A percentile compares a stretch with the other conserved stretches of the same genome.
Conservation (phyloP, 2,113 vertebrate genomes). For the Lichenostomus cassidix region DNA sequence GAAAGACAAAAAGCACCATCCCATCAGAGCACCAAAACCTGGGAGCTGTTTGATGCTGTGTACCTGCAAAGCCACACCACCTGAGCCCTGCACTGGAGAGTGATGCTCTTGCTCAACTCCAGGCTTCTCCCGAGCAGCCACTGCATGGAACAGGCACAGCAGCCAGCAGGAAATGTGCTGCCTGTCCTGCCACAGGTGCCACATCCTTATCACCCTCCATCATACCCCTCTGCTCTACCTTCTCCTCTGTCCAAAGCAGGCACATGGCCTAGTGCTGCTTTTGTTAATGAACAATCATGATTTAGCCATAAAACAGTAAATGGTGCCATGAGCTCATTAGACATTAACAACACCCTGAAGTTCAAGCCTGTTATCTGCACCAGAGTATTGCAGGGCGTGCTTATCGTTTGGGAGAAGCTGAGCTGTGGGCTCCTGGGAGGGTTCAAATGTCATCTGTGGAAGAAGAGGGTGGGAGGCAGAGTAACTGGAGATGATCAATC, state of each 20-base stretch:
- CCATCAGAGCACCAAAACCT: not conserved
- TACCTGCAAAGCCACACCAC: not conserved
- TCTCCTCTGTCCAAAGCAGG: not conserved
- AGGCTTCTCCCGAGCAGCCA: not conserved
- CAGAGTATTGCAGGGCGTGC: not conserved
- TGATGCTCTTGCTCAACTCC: not conserved
- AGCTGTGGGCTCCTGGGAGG: not conserved
- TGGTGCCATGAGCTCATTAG: slow-evolving; percentile 11
- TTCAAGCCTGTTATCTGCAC: not conserved
- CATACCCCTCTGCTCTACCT: not conserved
- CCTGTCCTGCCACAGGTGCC: not conserved
- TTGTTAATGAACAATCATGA: slow-evolving; percentile 52
- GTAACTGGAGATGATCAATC: slow-evolving; percentile 28
- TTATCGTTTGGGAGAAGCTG: slow-evolving; percentile 9
- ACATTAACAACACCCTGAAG: slow-evolving; percentile 2
- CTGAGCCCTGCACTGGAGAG: not conserved
- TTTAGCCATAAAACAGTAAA: slow-evolving; percentile 2
- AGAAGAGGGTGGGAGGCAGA: not conserved
- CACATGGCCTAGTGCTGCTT: not conserved
- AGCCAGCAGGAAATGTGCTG: not conserved
- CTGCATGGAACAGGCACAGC: not conserved
- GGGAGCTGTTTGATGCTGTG: rapidly evolving
- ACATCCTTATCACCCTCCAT: not conserved
- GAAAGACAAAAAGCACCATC: not conserved
- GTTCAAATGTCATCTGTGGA: not conserved